These are phyloP conservation scores for Acarapis woodi DNA, from an alignment of 1,140 invertebrate species.

Conservation along the genomic window DNA sequence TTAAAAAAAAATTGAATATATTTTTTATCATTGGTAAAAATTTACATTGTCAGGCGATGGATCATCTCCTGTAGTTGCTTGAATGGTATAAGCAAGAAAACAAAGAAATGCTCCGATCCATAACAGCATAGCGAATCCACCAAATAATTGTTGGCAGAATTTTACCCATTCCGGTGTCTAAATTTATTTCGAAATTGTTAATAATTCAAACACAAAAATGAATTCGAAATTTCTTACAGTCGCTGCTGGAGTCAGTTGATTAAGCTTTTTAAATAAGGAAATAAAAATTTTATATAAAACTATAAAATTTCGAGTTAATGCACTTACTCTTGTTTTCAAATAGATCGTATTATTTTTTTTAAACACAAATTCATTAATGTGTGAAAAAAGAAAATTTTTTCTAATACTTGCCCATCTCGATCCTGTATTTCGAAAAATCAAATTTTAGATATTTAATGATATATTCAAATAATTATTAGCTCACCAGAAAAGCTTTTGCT, in stretches of 20 bases:
- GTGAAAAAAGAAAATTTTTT: too few species aligned
- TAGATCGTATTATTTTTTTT: too few species aligned
- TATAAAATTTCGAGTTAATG: constrained; percentile 24
- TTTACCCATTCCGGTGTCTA: constrained; percentile 17
- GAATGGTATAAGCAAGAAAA: constrained; percentile 29
- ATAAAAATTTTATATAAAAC: too few species aligned
- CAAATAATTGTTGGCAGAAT: constrained; percentile 30
- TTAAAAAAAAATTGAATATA: not conserved
- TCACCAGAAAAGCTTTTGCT: not conserved
- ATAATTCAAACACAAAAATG: constrained; percentile 17
- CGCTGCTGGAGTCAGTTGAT: constrained; percentile 29
- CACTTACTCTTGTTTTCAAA: too few species aligned
- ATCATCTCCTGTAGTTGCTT: constrained; percentile 18
- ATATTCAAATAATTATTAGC: constrained; percentile 23
- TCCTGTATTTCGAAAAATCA: too few species aligned
- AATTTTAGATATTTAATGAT: too few species aligned
- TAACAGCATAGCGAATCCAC: constrained; percentile 40
- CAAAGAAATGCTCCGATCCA: constrained; percentile 44
- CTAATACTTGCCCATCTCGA: too few species aligned
- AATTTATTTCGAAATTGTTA: constrained; percentile 6
- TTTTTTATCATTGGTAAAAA: not conserved
- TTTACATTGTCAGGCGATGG: constrained; percentile 25
- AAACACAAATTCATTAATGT: too few species aligned
- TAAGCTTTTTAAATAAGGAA: too few species aligned
- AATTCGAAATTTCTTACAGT: constrained; percentile 22